Evolutionary conservation across 1,140 invertebrate species (phyloP).

Genomic region (Euura saliciscinereae): DNA sequence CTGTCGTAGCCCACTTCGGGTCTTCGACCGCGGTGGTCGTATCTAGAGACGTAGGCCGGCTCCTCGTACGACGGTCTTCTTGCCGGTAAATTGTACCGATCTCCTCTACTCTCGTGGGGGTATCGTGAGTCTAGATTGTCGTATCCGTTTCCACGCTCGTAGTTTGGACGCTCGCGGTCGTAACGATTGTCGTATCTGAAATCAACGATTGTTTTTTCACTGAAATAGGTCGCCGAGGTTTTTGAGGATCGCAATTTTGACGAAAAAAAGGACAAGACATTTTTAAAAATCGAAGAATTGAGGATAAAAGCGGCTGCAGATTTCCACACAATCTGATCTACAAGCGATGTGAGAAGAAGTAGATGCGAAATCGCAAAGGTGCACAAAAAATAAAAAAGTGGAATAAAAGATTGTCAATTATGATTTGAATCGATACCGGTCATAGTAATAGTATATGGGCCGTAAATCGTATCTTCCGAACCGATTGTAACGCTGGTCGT

Average conservation of each 20-base stretch:
- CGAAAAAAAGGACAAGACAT: too few species aligned
- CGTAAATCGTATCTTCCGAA: conserved; percentile 37
- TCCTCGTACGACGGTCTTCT: conserved; percentile 20
- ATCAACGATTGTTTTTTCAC: not conserved
- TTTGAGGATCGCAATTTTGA: not conserved
- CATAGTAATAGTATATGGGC: conserved; percentile 24
- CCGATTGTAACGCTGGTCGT: conserved; percentile 42
- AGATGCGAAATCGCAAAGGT: too few species aligned
- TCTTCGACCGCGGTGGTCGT: conserved; percentile 29
- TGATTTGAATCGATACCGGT: conserved; percentile 26
- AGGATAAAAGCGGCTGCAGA: too few species aligned
- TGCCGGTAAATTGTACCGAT: conserved; percentile 43
- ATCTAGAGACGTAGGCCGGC: conserved; percentile 31
- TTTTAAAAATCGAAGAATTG: too few species aligned
- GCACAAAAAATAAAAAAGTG: not conserved
- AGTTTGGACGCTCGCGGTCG: conserved; percentile 43
- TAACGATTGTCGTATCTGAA: conserved; percentile 48
- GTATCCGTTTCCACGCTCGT: conserved; percentile 53
- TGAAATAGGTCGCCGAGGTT: not conserved
- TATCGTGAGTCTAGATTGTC: conserved; percentile 47
- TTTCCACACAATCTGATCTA: too few species aligned
- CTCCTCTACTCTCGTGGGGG: conserved; percentile 40
- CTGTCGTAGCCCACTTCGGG: conserved; percentile 33
- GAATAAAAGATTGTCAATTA: conserved; percentile 40
- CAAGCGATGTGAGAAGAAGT: too few species aligned